A percentile compares a stretch with the other conserved stretches of the same genome.
These are phyloP conservation scores for Arnoldichthys spilopterus DNA, from an alignment of 2,797 vertebrate genomes.

Conservation along the genomic window DNA sequence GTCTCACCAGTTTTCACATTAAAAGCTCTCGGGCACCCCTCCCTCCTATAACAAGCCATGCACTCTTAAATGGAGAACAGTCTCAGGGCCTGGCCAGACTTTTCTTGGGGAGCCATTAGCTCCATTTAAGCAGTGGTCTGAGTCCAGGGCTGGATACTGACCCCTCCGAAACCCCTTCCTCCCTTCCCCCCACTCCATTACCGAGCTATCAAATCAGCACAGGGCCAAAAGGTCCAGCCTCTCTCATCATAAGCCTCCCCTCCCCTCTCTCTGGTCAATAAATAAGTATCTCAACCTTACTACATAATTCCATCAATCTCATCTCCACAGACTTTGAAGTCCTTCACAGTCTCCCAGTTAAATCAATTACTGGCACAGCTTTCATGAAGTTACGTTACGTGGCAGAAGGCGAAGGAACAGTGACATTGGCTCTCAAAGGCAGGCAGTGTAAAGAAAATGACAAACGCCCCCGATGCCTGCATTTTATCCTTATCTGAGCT, in stretches of 20 bases:
- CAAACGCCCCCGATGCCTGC: neutral
- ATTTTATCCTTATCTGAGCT: neutral
- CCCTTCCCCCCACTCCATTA: constrained; percentile 53
- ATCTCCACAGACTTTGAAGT: constrained; percentile 65
- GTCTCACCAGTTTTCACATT: constrained; percentile 9
- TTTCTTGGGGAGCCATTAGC: constrained; percentile 39
- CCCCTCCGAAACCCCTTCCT: constrained; percentile 27
- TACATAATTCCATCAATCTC: constrained; percentile 65
- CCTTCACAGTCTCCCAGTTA: constrained; percentile 66
- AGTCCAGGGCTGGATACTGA: constrained; percentile 41
- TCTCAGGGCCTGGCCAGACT: constrained; percentile 1
- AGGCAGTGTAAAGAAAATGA: constrained; percentile 10
- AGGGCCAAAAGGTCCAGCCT: constrained; percentile 62
- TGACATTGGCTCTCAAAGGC: constrained; percentile 41
- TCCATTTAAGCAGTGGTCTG: constrained; percentile 52
- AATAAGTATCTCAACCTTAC: constrained; percentile 62
- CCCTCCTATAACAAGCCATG: constrained; percentile 4
- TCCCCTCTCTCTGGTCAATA: constrained; percentile 64
- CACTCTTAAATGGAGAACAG: neutral
- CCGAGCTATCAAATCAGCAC: constrained; percentile 63
- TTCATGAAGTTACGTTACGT: constrained; percentile 59
- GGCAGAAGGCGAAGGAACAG: constrained; percentile 38
- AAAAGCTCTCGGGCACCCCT: constrained; percentile 11
- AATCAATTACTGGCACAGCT: constrained; percentile 63
- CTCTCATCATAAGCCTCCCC: constrained; percentile 60